A percentile compares a stretch with the other conserved stretches of the same genome.
Conservation (phyloP, 1,140 invertebrate species). For the Aphelinus certus region DNA sequence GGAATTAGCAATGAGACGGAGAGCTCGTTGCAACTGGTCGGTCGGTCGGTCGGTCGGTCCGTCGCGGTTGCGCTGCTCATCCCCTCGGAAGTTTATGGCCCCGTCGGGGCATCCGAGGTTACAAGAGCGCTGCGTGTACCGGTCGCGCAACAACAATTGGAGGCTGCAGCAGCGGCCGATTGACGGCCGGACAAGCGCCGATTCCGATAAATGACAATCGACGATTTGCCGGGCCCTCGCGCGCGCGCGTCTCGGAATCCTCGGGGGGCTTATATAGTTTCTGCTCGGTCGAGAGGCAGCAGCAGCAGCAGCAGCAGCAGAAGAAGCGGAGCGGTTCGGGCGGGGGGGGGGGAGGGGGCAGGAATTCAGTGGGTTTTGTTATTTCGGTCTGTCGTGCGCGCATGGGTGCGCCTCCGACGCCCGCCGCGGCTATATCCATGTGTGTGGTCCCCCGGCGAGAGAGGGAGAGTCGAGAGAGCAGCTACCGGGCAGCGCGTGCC, state of each 20-base stretch:
- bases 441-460: conserved; percentile 53
- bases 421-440: conserved; percentile 42
- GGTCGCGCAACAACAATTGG: conserved; percentile 4
- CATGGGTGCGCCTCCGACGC: conserved; percentile 19
- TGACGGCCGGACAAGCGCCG: neutral
- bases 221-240: neutral
- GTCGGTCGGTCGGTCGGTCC: too few species aligned
- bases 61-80: too few species aligned
- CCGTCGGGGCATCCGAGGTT: conserved; percentile 2
- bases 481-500: conserved; percentile 50
- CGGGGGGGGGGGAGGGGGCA: conserved; percentile 1
- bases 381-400: conserved; percentile 37
- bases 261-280: neutral
- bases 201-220: conserved; percentile 11
- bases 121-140: neutral
- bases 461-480: too few species aligned
- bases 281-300: neutral
- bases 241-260: conserved; percentile 4
- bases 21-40: neutral
- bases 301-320: neutral
- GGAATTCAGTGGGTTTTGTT: conserved; percentile 35
- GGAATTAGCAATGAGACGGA: conserved; percentile 27
- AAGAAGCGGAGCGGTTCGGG: conserved; percentile 13
- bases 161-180: neutral
- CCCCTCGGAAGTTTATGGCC: conserved; percentile 9